Percentiles rank a stretch among this genome's conserved stretches.
Conservation (phyloP, 2,113 vertebrate species). For the Oncorhynchus kisutch region DNA sequence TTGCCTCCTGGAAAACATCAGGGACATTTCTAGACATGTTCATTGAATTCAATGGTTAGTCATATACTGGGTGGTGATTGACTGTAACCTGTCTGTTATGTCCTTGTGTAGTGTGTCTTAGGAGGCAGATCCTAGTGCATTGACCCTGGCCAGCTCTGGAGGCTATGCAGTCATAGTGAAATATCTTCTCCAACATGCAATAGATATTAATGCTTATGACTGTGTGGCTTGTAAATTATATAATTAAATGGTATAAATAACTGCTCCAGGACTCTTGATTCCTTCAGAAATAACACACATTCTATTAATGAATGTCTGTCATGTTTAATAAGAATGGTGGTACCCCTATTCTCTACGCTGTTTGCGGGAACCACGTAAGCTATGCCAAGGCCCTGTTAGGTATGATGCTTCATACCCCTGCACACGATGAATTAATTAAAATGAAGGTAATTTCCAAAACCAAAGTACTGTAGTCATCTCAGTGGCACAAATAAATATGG, state of each 20-base stretch:
- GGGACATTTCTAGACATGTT: neutral
- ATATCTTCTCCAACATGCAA: slow-evolving; percentile 80
- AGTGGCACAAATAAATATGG: neutral
- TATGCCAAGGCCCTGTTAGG: slow-evolving; percentile 89
- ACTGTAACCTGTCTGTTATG: neutral
- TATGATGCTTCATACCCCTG: slow-evolving; percentile 49
- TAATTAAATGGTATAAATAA: neutral
- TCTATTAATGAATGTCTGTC: neutral
- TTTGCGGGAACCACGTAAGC: slow-evolving; percentile 90
- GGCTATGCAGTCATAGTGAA: slow-evolving; percentile 90
- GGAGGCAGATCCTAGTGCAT: slow-evolving; percentile 89
- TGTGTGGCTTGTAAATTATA: slow-evolving; percentile 76
- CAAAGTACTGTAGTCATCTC: neutral
- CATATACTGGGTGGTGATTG: neutral
- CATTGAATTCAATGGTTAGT: neutral
- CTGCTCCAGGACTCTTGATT: too few species aligned
- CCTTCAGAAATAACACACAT: neutral
- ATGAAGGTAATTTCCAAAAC: neutral
- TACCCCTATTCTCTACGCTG: slow-evolving; percentile 92
- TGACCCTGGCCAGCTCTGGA: slow-evolving; percentile 90
- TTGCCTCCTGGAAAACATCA: slow-evolving; percentile 88
- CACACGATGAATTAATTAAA: neutral
- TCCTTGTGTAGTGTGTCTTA: slow-evolving; percentile 44
- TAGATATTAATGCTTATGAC: slow-evolving; percentile 92
- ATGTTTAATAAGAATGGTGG: slow-evolving; percentile 86